phyloP scores from a whole-genome alignment of 2,113 vertebrate genomes.

The Romanogobio albipinnatus region DNA sequence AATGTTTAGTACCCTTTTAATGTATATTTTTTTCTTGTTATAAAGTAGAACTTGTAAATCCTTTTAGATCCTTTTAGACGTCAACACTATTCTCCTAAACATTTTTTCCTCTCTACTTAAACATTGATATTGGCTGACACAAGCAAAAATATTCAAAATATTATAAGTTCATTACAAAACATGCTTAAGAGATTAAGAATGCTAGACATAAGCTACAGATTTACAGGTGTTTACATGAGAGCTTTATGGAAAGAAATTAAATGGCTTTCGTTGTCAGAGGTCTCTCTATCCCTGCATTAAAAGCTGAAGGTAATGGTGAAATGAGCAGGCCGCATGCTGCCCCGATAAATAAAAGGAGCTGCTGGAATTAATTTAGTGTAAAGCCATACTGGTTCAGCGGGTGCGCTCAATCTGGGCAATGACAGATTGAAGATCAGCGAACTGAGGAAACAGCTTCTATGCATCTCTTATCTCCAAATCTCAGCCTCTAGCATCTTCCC shows the following conservation, averaged over 20 bases:
- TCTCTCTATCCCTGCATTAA: constrained; percentile 63
- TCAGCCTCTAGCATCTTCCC: constrained; percentile 48
- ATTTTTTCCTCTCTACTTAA: neutral
- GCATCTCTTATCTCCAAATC: constrained; percentile 52
- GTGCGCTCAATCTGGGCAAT: constrained; percentile 66
- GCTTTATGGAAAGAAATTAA: constrained; percentile 6
- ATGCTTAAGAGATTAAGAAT: neutral
- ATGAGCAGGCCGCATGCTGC: constrained; percentile 64
- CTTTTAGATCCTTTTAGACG: neutral
- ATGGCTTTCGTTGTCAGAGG: constrained; percentile 60
- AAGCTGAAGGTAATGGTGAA: constrained; percentile 67
- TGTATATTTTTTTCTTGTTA: neutral
- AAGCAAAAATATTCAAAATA: neutral
- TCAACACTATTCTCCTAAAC: neutral
- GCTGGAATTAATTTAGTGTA: constrained; percentile 71
- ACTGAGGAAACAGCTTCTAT: constrained; percentile 61
- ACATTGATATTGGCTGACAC: neutral
- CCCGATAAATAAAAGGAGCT: constrained; percentile 74
- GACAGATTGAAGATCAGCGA: constrained; percentile 72
- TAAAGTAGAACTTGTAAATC: neutral
- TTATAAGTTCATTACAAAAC: neutral
- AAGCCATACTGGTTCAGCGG: constrained; percentile 67
- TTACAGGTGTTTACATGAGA: neutral
- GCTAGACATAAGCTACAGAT: neutral
- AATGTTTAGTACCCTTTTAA: neutral